Percentiles rank a stretch among this genome's conserved stretches.
Evolutionary conservation across 2,888 invertebrate genomes (phyloP).

Genomic region (Epistrophe grossulariae): DNA sequence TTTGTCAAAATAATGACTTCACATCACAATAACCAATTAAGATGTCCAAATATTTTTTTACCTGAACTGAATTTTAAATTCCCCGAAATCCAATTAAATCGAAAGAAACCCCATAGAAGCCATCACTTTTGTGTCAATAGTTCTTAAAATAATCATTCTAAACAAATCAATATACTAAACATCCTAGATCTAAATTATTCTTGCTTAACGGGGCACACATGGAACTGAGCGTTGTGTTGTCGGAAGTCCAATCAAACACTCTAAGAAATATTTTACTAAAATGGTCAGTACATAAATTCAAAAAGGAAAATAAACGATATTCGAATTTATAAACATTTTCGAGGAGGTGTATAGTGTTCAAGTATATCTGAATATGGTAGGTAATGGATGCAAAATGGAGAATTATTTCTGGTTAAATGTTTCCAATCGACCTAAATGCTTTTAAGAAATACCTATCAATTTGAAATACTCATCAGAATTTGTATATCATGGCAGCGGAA

Average conservation of each 20-base stretch:
- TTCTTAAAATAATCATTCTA: constrained; percentile 1
- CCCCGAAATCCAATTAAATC: background rate
- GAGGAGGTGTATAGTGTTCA: background rate
- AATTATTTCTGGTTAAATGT: constrained; percentile 9
- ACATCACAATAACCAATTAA: background rate
- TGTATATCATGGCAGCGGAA: background rate
- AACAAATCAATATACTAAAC: constrained; percentile 22
- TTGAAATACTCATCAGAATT: background rate
- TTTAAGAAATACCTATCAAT: constrained; percentile 16
- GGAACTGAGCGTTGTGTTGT: background rate
- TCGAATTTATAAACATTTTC: background rate
- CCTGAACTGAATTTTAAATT: background rate
- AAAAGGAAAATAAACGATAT: constrained; percentile 8
- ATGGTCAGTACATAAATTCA: background rate
- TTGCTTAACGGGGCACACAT: background rate
- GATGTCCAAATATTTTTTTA: background rate
- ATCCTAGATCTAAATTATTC: background rate
- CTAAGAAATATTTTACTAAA: background rate
- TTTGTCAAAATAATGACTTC: too few relatives aligned
- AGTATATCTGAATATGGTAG: constrained; percentile 8
- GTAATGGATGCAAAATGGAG: background rate
- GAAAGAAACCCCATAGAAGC: background rate
- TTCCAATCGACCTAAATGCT: constrained; percentile 21
- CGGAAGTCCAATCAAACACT: constrained; percentile 22
- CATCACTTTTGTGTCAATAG: background rate